Conservation (phyloP, 64 coral and sea anemone genomes). For the Cladopsammia gracilis region DNA sequence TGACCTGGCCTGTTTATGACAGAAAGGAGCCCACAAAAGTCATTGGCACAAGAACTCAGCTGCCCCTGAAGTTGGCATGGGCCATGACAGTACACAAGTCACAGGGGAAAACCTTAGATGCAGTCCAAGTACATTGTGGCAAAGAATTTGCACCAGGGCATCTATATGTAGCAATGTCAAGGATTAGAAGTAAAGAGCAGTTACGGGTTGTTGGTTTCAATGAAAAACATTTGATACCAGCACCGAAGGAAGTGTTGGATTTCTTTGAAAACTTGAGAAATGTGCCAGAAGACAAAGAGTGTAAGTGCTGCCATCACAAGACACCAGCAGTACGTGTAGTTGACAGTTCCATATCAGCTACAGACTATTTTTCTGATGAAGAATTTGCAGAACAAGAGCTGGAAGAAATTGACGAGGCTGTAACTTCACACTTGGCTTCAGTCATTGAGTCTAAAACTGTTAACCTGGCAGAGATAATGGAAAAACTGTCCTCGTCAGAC, state of each 20-base stretch:
- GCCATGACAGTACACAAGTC: conserved; percentile 48
- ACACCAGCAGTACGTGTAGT: too few species aligned
- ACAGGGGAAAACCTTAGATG: conserved; percentile 42
- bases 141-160: conserved; percentile 54
- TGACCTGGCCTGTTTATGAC: conserved; percentile 51
- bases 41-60: conserved; percentile 33
- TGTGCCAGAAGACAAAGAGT: not conserved
- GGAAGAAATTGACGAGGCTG: too few species aligned
- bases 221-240: not conserved
- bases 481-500: not conserved
- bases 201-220: not conserved
- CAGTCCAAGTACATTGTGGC: conserved; percentile 30
- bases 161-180: conserved; percentile 48
- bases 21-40: not conserved
- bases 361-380: too few species aligned
- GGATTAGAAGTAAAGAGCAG: not conserved
- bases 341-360: not conserved
- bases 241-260: conserved; percentile 12
- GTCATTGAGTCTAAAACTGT: too few species aligned
- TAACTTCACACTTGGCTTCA: too few species aligned
- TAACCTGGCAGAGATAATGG: not conserved
- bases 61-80: conserved; percentile 39
- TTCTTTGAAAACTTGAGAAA: not conserved
- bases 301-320: not conserved
- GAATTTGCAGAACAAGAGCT: too few species aligned